A percentile compares a stretch with the other conserved stretches of the same genome.
Evolutionary conservation across 2,797 vertebrate genomes (phyloP).

Genomic region (Rhinophrynus dorsalis): DNA sequence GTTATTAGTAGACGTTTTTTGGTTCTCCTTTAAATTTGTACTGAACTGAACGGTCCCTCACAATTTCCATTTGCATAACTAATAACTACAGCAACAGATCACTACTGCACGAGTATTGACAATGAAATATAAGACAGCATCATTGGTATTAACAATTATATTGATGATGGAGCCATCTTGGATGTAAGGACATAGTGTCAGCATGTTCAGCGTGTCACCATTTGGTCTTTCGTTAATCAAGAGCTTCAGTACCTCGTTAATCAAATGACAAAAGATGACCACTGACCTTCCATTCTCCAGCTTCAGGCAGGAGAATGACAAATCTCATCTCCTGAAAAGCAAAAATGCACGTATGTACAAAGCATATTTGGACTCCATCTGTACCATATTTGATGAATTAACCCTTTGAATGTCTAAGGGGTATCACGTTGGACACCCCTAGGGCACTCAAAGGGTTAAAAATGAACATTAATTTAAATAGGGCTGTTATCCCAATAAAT

Average conservation of each 20-base stretch:
- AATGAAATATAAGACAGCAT: slow-evolving; percentile 4
- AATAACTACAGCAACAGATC: not conserved
- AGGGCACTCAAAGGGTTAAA: too few relatives aligned
- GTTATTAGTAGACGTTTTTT: too few relatives aligned
- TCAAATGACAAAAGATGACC: not conserved
- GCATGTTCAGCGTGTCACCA: slow-evolving; percentile 1
- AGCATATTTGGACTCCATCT: too few relatives aligned
- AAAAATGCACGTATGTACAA: too few relatives aligned
- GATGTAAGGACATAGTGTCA: slow-evolving; percentile 4
- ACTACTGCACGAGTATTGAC: not conserved
- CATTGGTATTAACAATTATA: slow-evolving; percentile 8
- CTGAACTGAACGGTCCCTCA: not conserved
- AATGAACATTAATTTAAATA: too few relatives aligned
- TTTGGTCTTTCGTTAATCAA: too few relatives aligned
- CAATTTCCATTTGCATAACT: too few relatives aligned
- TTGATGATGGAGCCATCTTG: not conserved
- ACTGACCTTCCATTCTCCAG: not conserved
- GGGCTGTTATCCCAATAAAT: too few relatives aligned
- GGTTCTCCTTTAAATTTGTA: not conserved
- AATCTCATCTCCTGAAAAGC: not conserved
- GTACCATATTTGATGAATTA: too few relatives aligned
- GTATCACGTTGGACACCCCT: too few relatives aligned
- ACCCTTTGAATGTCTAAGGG: too few relatives aligned
- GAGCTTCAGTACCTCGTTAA: slow-evolving; percentile 4
- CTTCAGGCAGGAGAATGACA: not conserved